These are phyloP conservation scores for Molossus alvarezi DNA, from an alignment of 2,797 vertebrate genomes.

Conservation along the genomic window DNA sequence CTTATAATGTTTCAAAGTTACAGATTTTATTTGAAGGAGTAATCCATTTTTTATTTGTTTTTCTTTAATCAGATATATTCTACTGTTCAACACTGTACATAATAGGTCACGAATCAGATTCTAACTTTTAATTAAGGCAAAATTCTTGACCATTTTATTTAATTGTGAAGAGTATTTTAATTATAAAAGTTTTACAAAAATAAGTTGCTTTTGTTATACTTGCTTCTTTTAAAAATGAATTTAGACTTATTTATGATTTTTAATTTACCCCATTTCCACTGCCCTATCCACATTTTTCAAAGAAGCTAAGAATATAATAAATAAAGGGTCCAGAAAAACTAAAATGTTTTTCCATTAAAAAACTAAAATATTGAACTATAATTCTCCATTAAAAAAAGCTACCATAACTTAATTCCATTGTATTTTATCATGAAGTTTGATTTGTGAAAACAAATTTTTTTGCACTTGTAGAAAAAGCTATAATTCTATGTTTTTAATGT, in stretches of 20 bases:
- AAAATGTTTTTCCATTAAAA: neutral
- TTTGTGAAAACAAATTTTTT: neutral
- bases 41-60: neutral
- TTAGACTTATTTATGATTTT: neutral
- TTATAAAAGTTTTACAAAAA: neutral
- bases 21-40: neutral
- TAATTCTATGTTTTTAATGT: neutral
- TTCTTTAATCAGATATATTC: neutral
- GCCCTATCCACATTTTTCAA: neutral
- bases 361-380: neutral
- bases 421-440: neutral
- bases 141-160: neutral
- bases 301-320: neutral
- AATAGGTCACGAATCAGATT: neutral
- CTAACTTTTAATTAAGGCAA: neutral
- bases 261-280: neutral
- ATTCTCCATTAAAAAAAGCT: neutral
- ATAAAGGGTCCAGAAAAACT: neutral
- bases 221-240: neutral
- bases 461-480: neutral
- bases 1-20: conserved; percentile 22
- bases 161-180: neutral
- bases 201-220: neutral
- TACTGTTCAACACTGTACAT: neutral
- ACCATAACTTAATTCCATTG: neutral